Evolutionary conservation across 1,140 invertebrate genomes (phyloP), one percentile per base, ranked within the genome.

Genomic region (Rhynchophorus ferrugineus): DNA sequence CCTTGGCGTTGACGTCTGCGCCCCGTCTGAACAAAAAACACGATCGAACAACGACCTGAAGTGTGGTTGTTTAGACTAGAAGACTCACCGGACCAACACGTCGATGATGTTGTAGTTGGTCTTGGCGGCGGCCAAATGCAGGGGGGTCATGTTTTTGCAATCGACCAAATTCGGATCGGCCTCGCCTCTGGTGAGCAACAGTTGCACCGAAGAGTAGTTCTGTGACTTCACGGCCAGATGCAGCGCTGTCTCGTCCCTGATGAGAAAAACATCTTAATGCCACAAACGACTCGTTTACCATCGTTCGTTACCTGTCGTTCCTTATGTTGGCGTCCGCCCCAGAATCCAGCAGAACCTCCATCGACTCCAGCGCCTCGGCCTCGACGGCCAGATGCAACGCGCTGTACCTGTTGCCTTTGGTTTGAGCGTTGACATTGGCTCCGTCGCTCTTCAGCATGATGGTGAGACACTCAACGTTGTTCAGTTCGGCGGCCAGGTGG

Each of bases 1-100:
- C 91, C 59, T 87, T 83, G 36, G 82, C 78, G 65, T 93, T 91
- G 0, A 92, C 84, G 60, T 91, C 82, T 3, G 87, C 85, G 5
- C 84, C 85, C 75, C 83, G 84, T 54, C 76, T 79, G 46, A 29
- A 55, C 24, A 29, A 11, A 29, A 6, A 29, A 29, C 11, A 29
- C 11, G 24, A 6, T 6, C 11, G 11, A 5, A 6, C 11, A 29
- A 29, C 5, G 24, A 29, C 24, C 5, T 29, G 11, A 5, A 29
- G 24, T 29, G 24, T 29, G n/a, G n/a, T n/a, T n/a, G n/a, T n/a
- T 20, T n/a, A 44, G 14, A 17, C n/a, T 42, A n/a, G 33, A 13
- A 11, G n/a, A 20, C 37, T 24, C 35, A 54, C 52, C 52, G 19
- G 14, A 89, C 80, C 2, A 89, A 68, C 0, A 78, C 77, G 61